phyloP scores from a whole-genome alignment of 92 coral and sea anemone species.

The Parazoanthus darwini region DNA sequence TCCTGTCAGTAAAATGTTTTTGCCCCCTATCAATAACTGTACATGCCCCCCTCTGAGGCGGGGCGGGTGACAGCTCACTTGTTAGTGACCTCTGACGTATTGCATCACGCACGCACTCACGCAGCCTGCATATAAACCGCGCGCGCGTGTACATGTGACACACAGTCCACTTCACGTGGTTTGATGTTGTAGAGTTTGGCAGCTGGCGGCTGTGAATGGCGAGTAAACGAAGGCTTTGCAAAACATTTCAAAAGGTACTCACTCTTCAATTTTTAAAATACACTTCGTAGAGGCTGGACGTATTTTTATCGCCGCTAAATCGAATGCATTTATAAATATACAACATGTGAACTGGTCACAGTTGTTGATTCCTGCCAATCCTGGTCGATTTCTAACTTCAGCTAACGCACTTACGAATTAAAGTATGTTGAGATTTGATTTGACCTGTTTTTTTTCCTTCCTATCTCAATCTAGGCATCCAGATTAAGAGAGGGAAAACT shows the following conservation, averaged over 20 bases:
- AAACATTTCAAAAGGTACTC: background rate
- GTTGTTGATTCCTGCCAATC: background rate
- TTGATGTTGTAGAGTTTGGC: background rate
- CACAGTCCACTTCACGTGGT: constrained; percentile 13
- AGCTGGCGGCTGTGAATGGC: background rate
- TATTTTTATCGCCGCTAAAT: background rate
- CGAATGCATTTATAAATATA: background rate
- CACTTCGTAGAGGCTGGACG: too few species aligned
- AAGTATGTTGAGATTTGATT: background rate
- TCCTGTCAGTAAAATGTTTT: too few species aligned
- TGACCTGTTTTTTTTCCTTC: background rate
- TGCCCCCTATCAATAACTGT: too few species aligned
- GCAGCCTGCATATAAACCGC: background rate
- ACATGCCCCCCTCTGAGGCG: too few species aligned
- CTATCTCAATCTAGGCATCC: background rate
- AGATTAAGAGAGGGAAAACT: background rate
- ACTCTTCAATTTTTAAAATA: background rate
- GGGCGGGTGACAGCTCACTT: too few species aligned
- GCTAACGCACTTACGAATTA: background rate
- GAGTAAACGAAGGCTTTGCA: background rate
- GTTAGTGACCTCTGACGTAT: background rate
- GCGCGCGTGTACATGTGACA: background rate
- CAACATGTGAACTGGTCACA: background rate
- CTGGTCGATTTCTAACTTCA: too few species aligned
- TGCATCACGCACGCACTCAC: background rate